Evolutionary conservation across 2,113 vertebrate genomes (phyloP), one percentile per base, ranked within the genome.

Genomic region (Thinocorus orbignyianus): DNA sequence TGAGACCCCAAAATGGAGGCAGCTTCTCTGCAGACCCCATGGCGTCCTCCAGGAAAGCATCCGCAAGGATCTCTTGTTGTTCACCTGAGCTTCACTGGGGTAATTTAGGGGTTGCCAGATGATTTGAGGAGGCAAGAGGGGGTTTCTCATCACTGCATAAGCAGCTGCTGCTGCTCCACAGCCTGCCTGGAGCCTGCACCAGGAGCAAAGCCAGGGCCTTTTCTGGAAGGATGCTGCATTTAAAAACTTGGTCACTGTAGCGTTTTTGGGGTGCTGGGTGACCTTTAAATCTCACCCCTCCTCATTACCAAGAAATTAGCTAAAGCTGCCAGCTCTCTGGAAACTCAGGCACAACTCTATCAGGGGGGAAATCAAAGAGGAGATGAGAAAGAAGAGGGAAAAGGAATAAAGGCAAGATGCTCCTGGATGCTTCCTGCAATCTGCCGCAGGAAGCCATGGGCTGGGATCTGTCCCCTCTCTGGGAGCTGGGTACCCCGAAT

Each of bases 401-500:
- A 39, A 73, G 4, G 20, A 77, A 60, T 35, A 33, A 61, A 84
- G 13, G 26, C 18, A 1, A 24, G 54, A 41, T 58, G 9, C 54
- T 72, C 17, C 52, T 37, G 37, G 57, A 30, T 6, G 6, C 0
- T 51, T 51, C 49, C 49, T 51, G 49, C 24, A 3, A n/a, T 31
- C 16, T 20, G 26, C 24, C 2, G 3, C 0, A 4, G 84, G 41
- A 80, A 30, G 72, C 3, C 12, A 22, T 0, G 2, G 49, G 51
- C 17, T 25, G 48, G 31, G 41, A 71, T 49, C 64, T 30, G 35
- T 62, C 30, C 42, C 51, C 24, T 51, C 49, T 26, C 13, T 25
- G 51, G 51, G 51, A 41, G 31, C 37, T 0, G 3, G 17, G 26
- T 42, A 18, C 14, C 35, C 15, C 37, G 9, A 15, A 54, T 24